phyloP scores from a whole-genome alignment of 2,888 invertebrate genomes.

The Trachelus tabidus region DNA sequence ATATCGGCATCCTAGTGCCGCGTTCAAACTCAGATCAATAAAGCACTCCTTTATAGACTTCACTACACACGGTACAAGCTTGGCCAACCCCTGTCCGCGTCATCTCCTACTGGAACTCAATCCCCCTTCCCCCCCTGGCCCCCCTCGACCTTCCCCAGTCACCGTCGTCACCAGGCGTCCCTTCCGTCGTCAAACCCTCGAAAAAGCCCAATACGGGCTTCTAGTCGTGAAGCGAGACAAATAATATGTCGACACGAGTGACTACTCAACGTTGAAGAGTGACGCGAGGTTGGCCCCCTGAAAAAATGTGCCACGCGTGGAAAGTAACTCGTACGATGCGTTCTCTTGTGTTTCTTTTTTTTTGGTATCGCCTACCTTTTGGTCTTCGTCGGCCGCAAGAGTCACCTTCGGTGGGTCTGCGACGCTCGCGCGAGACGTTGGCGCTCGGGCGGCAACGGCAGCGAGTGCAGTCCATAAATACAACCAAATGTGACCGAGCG shows the following conservation, averaged over 20 bases:
- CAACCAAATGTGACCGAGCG: not conserved
- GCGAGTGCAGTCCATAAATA: not conserved
- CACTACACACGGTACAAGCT: slow-evolving; percentile 59
- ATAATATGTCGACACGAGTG: not conserved
- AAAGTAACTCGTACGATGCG: not conserved
- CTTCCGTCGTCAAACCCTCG: not conserved
- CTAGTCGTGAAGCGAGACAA: not conserved
- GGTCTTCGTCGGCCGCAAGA: too few species aligned
- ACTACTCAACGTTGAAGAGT: not conserved
- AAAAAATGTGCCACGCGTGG: not conserved
- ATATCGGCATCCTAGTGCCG: slow-evolving; percentile 59
- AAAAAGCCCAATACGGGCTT: not conserved
- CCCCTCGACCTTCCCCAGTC: slow-evolving; percentile 21
- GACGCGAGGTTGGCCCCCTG: not conserved
- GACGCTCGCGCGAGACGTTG: not conserved
- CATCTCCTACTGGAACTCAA: slow-evolving; percentile 19
- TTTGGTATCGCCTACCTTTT: too few species aligned
- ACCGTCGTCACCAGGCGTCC: slow-evolving; percentile 22
- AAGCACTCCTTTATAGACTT: slow-evolving; percentile 65
- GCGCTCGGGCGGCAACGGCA: not conserved
- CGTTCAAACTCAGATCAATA: slow-evolving; percentile 65
- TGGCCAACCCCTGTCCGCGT: slow-evolving; percentile 44
- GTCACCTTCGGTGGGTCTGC: not conserved
- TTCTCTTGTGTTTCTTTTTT: too few species aligned
- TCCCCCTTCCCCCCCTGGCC: slow-evolving; percentile 14